phyloP scores from a whole-genome alignment of 2,888 invertebrate species.

The Tubulanus polymorphus region DNA sequence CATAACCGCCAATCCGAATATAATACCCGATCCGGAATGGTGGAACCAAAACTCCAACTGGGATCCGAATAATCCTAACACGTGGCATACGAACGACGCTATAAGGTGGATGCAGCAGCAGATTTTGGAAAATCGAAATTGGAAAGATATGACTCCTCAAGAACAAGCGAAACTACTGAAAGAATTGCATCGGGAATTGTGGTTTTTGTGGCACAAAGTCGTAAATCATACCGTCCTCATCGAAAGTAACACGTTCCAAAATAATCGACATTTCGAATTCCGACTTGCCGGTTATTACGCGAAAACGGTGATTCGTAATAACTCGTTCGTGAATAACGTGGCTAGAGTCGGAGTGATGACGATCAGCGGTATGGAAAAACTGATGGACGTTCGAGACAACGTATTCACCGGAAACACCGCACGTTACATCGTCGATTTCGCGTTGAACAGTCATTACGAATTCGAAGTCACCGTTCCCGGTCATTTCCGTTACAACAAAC shows the following conservation, averaged over 20 bases:
- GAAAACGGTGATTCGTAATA: slow-evolving; percentile 78
- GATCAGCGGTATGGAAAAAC: slow-evolving; percentile 89
- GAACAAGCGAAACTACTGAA: no score
- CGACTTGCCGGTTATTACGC: slow-evolving; percentile 91
- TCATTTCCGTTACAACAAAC: slow-evolving; percentile 36
- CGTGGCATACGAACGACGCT: no score
- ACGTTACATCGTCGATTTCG: slow-evolving; percentile 78
- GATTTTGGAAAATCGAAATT: no score
- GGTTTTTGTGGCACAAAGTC: neutral
- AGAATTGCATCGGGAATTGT: no score
- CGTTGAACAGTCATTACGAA: slow-evolving; percentile 87
- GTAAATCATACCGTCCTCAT: slow-evolving; percentile 74
- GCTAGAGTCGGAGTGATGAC: slow-evolving; percentile 61
- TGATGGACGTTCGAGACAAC: slow-evolving; percentile 78
- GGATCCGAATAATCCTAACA: no score
- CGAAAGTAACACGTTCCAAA: slow-evolving; percentile 80
- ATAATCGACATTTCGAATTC: slow-evolving; percentile 80
- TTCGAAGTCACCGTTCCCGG: slow-evolving; percentile 71
- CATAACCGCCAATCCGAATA: slow-evolving; percentile 6
- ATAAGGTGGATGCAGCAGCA: no score
- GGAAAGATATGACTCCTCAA: no score
- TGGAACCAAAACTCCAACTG: slow-evolving; percentile 1
- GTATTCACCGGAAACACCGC: slow-evolving; percentile 75
- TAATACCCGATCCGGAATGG: neutral
- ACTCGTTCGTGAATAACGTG: slow-evolving; percentile 76